phyloP scores from a whole-genome alignment of 2,113 vertebrate genomes.

The Apodemus sylvaticus region DNA sequence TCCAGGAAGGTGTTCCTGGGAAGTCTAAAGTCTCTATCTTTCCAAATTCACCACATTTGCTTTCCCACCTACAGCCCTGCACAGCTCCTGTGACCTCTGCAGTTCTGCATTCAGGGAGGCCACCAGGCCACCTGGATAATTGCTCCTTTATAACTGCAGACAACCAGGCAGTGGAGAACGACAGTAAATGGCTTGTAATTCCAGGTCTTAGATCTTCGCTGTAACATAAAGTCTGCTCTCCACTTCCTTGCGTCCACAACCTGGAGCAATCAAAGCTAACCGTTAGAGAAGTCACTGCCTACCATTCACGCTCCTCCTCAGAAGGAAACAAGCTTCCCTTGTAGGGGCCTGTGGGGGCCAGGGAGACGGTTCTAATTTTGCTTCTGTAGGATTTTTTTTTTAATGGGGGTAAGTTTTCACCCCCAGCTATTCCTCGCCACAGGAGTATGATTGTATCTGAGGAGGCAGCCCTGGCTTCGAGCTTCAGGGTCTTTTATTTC shows the following conservation, averaged over 20 bases:
- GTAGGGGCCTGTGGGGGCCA: neutral
- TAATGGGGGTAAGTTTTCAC: conserved; percentile 36
- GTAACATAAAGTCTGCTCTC: conserved; percentile 57
- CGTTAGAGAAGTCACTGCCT: conserved; percentile 57
- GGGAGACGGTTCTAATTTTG: conserved; percentile 49
- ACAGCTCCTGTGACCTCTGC: conserved; percentile 38
- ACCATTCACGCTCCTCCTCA: conserved; percentile 53
- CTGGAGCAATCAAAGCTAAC: conserved; percentile 69
- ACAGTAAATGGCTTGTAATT: conserved; percentile 80
- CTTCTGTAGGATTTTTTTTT: conserved; percentile 31
- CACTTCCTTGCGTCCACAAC: conserved; percentile 57
- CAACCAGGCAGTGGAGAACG: conserved; percentile 50
- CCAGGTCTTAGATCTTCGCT: conserved; percentile 77
- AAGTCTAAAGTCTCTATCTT: neutral
- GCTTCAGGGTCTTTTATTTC: conserved; percentile 56
- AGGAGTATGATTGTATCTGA: conserved; percentile 48
- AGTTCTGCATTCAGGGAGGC: conserved; percentile 68
- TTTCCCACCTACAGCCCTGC: neutral
- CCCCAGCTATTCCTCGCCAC: conserved; percentile 7
- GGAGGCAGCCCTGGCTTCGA: neutral
- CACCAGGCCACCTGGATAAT: conserved; percentile 80
- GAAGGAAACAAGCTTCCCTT: conserved; percentile 49
- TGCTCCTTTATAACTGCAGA: conserved; percentile 67
- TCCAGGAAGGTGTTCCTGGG: neutral
- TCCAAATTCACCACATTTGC: neutral